Percentiles rank a stretch among this genome's conserved stretches.
These are phyloP conservation scores for Macrotis lagotis DNA, from an alignment of 2,113 vertebrate genomes.

Conservation along the genomic window DNA sequence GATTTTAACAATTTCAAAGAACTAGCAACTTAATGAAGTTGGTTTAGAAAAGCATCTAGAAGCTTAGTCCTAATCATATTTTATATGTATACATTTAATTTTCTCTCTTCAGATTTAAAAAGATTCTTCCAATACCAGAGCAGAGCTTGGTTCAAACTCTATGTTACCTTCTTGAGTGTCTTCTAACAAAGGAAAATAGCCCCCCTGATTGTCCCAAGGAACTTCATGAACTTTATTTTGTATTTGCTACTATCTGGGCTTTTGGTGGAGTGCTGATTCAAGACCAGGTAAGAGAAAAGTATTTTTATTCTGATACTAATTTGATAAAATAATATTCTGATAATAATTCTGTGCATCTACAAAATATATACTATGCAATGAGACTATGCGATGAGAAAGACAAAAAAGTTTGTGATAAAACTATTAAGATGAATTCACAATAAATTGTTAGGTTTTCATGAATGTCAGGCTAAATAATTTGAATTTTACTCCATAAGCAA, in stretches of 20 bases:
- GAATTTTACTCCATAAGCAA: background rate
- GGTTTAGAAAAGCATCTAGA: accelerated
- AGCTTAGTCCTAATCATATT: background rate
- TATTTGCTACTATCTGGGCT: slow-evolving; percentile 95
- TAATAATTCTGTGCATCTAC: background rate
- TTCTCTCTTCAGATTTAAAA: slow-evolving; percentile 91
- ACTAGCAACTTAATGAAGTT: background rate
- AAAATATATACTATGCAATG: background rate
- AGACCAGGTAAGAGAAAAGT: slow-evolving; percentile 89
- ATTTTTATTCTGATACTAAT: no score
- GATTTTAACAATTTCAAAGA: background rate
- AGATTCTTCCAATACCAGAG: slow-evolving; percentile 93
- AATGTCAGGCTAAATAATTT: background rate
- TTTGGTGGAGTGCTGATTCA: slow-evolving; percentile 94
- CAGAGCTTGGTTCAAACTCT: slow-evolving; percentile 95
- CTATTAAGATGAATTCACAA: background rate
- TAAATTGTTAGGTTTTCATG: background rate
- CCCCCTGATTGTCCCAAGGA: slow-evolving; percentile 91
- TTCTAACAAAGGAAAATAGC: slow-evolving; percentile 90
- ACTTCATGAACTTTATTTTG: slow-evolving; percentile 96
- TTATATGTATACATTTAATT: background rate
- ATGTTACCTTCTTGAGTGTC: slow-evolving; percentile 93
- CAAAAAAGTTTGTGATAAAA: background rate
- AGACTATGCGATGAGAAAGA: background rate
- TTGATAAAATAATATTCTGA: no score